Conservation (phyloP, 2,113 vertebrate species). For the Dicentrarchus labrax region DNA sequence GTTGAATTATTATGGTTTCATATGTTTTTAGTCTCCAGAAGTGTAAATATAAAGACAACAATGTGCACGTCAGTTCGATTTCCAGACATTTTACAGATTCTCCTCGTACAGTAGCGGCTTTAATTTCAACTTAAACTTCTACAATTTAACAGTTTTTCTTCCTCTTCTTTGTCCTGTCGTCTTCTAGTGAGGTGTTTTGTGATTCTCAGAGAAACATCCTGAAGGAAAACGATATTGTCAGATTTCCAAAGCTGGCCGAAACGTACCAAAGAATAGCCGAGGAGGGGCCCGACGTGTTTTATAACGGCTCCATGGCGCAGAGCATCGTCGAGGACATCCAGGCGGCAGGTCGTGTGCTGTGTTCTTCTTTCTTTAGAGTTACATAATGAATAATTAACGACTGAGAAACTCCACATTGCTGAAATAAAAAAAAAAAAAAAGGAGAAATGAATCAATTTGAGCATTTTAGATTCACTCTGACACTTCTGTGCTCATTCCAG, state of each 20-base stretch:
- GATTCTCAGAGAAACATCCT: constrained; percentile 87
- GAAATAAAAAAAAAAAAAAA: background rate
- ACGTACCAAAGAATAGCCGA: constrained; percentile 91
- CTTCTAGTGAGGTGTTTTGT: constrained; percentile 89
- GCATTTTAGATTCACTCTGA: constrained; percentile 11
- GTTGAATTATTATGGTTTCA: no score
- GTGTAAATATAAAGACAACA: no score
- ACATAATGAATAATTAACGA: no score
- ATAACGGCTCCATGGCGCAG: constrained; percentile 90
- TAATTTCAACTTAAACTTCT: background rate
- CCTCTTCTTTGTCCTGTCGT: background rate
- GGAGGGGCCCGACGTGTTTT: constrained; percentile 92
- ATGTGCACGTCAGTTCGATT: no score
- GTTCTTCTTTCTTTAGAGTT: background rate
- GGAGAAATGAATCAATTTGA: background rate
- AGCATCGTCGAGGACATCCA: constrained; percentile 92
- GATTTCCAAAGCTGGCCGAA: constrained; percentile 88
- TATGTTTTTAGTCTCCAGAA: no score
- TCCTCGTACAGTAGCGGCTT: background rate
- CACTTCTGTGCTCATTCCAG: constrained; percentile 76
- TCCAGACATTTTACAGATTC: background rate
- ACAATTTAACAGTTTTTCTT: background rate
- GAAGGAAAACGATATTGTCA: constrained; percentile 88
- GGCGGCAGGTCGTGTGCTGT: constrained; percentile 78
- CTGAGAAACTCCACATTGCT: background rate